Base-by-base conservation (phyloP, 2,113 vertebrate species). In the Cheirogaleus medius region DNA sequence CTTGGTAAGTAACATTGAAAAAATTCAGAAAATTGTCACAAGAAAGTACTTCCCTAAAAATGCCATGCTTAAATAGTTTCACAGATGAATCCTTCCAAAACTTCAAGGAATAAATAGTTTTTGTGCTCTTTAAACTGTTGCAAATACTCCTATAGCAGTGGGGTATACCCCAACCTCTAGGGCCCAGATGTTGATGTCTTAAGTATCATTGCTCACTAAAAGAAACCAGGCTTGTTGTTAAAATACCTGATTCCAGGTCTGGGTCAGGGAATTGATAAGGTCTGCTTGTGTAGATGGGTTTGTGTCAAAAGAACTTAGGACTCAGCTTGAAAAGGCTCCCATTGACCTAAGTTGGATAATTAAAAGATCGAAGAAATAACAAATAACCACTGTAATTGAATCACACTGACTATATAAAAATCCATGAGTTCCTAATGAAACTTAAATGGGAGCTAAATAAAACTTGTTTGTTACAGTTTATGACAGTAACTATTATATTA, bases 61-160 rank as follows among this genome's bases (percentile, higher is more conserved):
- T 76, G 13, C 20, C 8, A 21, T 78, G 34, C 49, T 86, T 52
- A 77, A 23, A 58, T 42, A 54, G 52, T 78, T 95, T 97, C 58
- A 95, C 44, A 94, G 34, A 82, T 39, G 34, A 90, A 80, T 82
- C 27, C 18, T 78, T 97, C 94, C 8, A 92, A 83, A 94, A 81
- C 47, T 52, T 89, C 4, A 87, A 83, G 32, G 42, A 87, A 49
- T 88, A 92, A 21, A 58, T 90, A 69, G 20, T 60, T 97, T 92
- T 93, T 82, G 5, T 82, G 25, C 13, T 69, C 8, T 92, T 96
- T 95, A 29, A 82, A 37, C 64, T 91, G 49, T 87, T 94, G 25
- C 60, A 74, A 32, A 69, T 94, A 52, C 25, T 32, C 37, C n/a
- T 78, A 9, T 68, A 83, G 42, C 6, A 71, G 39, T 76, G 44